Evolutionary conservation across 2,888 invertebrate species (phyloP), one percentile per base, ranked within the genome.

Genomic region (Parapristionchus giblindavisi): DNA sequence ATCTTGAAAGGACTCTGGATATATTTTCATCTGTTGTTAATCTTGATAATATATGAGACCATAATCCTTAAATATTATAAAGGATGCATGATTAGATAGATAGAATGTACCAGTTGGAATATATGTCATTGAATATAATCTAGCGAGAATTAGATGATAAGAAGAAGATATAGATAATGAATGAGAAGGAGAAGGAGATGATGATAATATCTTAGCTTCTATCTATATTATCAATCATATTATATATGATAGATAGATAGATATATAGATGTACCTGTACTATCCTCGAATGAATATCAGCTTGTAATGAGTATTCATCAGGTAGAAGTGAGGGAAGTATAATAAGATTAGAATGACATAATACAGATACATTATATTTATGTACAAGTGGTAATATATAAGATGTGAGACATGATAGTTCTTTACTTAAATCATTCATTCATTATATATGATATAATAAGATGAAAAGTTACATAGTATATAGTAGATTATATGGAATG

Each of bases 301-400:
- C 80, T 27, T 88, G 66, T 76, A 92, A 90, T 80, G 93, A 92
- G 83, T 93, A 93, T 85, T 92, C 92, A 0, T 92, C 92, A 0
- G 98, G 97, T 21, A 99, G 90, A 38, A 98, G 90, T 0, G 96
- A 95, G 11, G 98, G 97, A 77, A 99, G 94, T 76, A 99, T 90
- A 1, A 96, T 89, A 24, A 94, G 93, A 32, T 96, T 90, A 24
- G 93, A 93, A 88, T 98, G 97, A 94, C 96, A 98, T 34, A 95
- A 94, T 74, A 99, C 90, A 0, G 97, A 98, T 75, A 99, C 93
- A 90, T 98, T 98, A 89, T 97, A 98, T 90, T 98, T 98, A 90
- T 95, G 95, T 75, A 98, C 90, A 58, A 98, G 90, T 84, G 93
- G 94, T 4, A 96, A 93, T 73, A 96, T 94, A 86, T 61, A 51